phyloP scores from a whole-genome alignment of 2,888 invertebrate species.

The Ochropacha duplaris region DNA sequence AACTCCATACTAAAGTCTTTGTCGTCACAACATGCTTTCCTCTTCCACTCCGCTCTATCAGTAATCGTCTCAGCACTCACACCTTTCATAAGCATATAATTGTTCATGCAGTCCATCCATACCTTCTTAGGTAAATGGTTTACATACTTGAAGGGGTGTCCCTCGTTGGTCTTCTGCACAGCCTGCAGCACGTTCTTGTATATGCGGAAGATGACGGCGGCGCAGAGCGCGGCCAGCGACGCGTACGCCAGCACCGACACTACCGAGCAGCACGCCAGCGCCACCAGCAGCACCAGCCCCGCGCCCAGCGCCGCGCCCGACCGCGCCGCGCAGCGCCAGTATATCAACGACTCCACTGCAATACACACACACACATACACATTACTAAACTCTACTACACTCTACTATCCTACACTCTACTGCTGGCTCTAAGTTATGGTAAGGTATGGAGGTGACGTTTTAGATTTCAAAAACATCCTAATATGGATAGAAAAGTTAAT shows the following conservation, averaged over 20 bases:
- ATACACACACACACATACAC: constrained; percentile 33
- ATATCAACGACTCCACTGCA: constrained; percentile 96
- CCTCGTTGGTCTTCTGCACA: constrained; percentile 97
- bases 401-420: too few species aligned
- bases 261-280: constrained; percentile 97
- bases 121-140: constrained; percentile 7
- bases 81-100: too few species aligned
- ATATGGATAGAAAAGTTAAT: too few species aligned
- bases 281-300: constrained; percentile 93
- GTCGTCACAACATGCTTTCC: too few species aligned
- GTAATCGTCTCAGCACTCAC: too few species aligned
- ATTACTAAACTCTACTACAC: neutral
- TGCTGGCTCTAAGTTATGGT: too few species aligned
- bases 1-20: too few species aligned
- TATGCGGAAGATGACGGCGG: constrained; percentile 96
- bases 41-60: too few species aligned
- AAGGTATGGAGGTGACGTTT: too few species aligned
- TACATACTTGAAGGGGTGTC: constrained; percentile 98
- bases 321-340: constrained; percentile 98
- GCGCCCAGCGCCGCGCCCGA: constrained; percentile 97
- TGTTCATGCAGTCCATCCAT: too few species aligned
- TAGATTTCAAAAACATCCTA: too few species aligned
- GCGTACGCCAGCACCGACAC: constrained; percentile 97
- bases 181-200: constrained; percentile 98
- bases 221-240: constrained; percentile 92